A percentile compares a stretch with the other conserved stretches of the same genome.
phyloP scores from a whole-genome alignment of 30 jellyfish, hydroid and myxozoan species.

The Haliclystus octoradiatus region DNA sequence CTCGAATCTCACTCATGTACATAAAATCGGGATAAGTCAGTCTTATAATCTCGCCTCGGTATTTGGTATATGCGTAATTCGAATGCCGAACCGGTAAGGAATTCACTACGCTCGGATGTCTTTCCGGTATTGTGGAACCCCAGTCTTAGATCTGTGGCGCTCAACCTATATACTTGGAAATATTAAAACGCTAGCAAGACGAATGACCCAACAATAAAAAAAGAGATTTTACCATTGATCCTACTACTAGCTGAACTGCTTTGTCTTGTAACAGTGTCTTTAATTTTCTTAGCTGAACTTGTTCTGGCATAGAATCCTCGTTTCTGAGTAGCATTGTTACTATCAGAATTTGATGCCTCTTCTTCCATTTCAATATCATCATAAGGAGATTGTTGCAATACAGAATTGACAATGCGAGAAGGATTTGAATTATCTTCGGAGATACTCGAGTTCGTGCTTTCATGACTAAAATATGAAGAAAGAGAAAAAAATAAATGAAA shows the following conservation, averaged over 20 bases:
- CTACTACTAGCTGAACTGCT: conserved; percentile 43
- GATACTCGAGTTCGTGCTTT: conserved; percentile 9
- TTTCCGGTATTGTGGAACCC: too few species aligned
- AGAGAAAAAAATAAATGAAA: too few species aligned
- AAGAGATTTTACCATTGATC: conserved; percentile 30
- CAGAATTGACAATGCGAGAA: neutral
- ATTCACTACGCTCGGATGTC: too few species aligned
- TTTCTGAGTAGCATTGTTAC: neutral
- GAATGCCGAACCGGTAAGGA: too few species aligned
- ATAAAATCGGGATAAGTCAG: too few species aligned
- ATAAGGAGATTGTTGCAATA: neutral
- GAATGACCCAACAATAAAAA: too few species aligned
- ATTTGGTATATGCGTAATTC: neutral
- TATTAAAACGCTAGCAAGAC: too few species aligned
- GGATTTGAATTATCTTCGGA: conserved; percentile 6
- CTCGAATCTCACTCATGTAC: too few species aligned
- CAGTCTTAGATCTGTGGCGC: too few species aligned
- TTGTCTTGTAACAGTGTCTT: conserved; percentile 33
- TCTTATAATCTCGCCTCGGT: too few species aligned
- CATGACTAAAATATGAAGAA: conserved; percentile 15
- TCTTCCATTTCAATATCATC: conserved; percentile 4
- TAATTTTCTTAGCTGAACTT: conserved; percentile 37
- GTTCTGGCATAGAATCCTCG: conserved; percentile 12
- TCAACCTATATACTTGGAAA: too few species aligned
- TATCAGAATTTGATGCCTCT: neutral